phyloP scores from a whole-genome alignment of 2,797 vertebrate genomes.

The Gallinago solitaria region DNA sequence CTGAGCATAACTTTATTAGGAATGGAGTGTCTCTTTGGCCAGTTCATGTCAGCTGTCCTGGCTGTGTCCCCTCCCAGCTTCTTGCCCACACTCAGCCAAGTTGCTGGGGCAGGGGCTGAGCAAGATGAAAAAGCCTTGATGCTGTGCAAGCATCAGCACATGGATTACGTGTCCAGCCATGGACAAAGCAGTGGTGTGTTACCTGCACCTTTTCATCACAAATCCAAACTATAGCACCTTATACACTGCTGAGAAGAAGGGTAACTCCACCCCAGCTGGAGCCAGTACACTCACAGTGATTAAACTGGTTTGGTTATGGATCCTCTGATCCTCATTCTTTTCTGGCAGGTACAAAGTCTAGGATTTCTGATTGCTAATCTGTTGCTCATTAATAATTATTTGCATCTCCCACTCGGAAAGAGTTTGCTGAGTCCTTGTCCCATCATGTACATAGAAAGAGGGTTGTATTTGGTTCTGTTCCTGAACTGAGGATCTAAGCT shows the following conservation, averaged over 20 bases:
- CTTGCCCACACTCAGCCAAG: neutral
- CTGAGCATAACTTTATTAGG: neutral
- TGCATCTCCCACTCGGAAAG: neutral
- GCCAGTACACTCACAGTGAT: neutral
- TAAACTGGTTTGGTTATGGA: neutral
- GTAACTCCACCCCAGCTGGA: neutral
- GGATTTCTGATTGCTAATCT: neutral
- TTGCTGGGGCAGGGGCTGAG: neutral
- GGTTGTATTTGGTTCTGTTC: neutral
- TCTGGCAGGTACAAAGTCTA: neutral
- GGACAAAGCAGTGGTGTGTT: neutral
- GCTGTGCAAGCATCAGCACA: neutral
- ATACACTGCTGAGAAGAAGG: neutral
- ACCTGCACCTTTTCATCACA: neutral
- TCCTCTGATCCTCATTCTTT: neutral
- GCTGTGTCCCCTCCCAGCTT: neutral
- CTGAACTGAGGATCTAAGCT: neutral
- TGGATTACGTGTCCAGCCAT: neutral
- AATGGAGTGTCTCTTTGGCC: neutral
- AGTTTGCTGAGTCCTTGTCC: neutral
- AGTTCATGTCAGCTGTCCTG: neutral
- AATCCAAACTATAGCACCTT: neutral
- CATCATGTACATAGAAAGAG: rapidly evolving
- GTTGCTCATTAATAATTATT: neutral
- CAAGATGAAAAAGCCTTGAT: neutral